phyloP scores from a whole-genome alignment of 2,888 invertebrate genomes.

The Pelosia muscerda region DNA sequence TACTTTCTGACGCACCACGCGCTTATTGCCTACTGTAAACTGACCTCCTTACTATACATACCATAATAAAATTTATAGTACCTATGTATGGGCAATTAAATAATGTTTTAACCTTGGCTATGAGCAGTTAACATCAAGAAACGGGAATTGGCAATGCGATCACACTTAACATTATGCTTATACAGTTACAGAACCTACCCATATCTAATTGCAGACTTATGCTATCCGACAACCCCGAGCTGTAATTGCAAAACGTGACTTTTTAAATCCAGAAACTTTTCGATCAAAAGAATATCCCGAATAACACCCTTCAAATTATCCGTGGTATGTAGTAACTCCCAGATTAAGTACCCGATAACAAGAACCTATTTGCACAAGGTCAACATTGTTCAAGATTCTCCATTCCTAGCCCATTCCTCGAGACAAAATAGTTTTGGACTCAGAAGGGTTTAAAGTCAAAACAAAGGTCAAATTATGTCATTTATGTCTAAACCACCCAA shows the following conservation, averaged over 20 bases:
- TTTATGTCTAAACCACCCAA: slow-evolving; percentile 32
- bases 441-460: slow-evolving; percentile 26
- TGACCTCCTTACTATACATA: not conserved
- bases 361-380: slow-evolving; percentile 17
- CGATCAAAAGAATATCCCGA: slow-evolving; percentile 20
- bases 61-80: not conserved
- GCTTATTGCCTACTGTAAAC: not conserved
- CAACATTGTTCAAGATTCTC: slow-evolving; percentile 30
- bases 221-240: slow-evolving; percentile 22
- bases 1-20: not conserved
- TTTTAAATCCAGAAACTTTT: slow-evolving; percentile 16
- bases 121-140: slow-evolving; percentile 3
- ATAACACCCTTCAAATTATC: slow-evolving; percentile 25
- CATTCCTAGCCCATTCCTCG: slow-evolving; percentile 20
- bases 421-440: slow-evolving; percentile 36
- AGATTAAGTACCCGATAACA: slow-evolving; percentile 25
- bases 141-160: slow-evolving; percentile 5
- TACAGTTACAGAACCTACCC: not conserved
- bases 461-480: slow-evolving; percentile 40
- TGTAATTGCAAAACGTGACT: slow-evolving; percentile 52
- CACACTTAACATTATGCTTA: slow-evolving; percentile 7
- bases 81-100: not conserved
- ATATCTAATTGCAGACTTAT: slow-evolving; percentile 32
- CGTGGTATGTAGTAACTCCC: slow-evolving; percentile 21
- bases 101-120: slow-evolving; percentile 16